These are phyloP conservation scores for Syngnathus floridae DNA, from an alignment of 2,113 vertebrate genomes.

Conservation along the genomic window DNA sequence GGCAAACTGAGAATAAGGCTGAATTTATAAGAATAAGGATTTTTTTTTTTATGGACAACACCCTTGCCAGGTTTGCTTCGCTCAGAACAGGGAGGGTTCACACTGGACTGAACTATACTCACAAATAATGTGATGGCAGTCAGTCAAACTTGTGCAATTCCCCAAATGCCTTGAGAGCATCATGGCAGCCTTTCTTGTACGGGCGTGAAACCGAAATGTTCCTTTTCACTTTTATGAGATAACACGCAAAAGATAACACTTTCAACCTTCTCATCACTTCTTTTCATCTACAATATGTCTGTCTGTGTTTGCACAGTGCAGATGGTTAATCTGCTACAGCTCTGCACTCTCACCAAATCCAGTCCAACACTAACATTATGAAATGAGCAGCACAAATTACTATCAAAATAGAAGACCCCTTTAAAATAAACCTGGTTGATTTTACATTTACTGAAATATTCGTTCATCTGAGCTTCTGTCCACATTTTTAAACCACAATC, in stretches of 20 bases:
- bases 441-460: conserved; percentile 77
- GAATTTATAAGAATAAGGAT: conserved; percentile 15
- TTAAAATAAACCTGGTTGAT: conserved; percentile 80
- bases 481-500: conserved; percentile 49
- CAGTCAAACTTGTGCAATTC: conserved; percentile 7
- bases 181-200: conserved; percentile 4
- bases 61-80: conserved; percentile 57
- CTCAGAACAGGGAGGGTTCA: conserved; percentile 21
- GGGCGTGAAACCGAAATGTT: conserved; percentile 14
- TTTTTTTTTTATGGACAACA: conserved; percentile 58
- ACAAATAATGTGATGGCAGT: conserved; percentile 23
- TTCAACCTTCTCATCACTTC: conserved; percentile 40
- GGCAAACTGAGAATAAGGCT: conserved; percentile 59
- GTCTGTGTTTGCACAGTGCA: conserved; percentile 69
- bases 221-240: conserved; percentile 35
- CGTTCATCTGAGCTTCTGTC: conserved; percentile 63
- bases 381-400: conserved; percentile 75
- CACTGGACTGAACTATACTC: conserved; percentile 4
- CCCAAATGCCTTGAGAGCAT: background rate
- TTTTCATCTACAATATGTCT: conserved; percentile 53
- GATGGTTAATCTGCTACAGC: conserved; percentile 67
- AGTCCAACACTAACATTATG: conserved; percentile 78
- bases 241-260: conserved; percentile 19
- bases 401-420: conserved; percentile 72
- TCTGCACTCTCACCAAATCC: conserved; percentile 62